These are phyloP conservation scores for Platerodrilus igneus DNA, from an alignment of 2,888 invertebrate species.

Conservation along the genomic window DNA sequence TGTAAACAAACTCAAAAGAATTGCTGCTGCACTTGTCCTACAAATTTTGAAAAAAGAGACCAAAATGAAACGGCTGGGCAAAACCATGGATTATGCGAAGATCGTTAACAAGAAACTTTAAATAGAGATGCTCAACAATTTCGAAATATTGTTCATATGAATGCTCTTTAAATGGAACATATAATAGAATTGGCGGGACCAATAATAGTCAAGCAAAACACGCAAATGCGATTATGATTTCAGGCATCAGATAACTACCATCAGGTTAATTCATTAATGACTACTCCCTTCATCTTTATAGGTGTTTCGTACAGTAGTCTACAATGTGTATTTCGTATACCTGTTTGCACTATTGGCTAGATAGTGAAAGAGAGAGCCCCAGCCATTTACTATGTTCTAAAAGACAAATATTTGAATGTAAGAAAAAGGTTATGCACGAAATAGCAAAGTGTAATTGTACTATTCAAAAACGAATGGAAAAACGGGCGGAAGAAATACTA, in stretches of 20 bases:
- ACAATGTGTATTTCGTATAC: conserved; percentile 19
- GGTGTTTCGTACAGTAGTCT: conserved; percentile 14
- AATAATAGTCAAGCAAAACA: conserved; percentile 10
- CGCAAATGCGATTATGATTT: conserved; percentile 12
- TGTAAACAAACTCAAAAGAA: no score
- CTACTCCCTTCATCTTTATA: conserved; percentile 1
- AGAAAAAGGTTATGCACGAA: conserved; percentile 5
- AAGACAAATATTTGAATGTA: conserved; percentile 17
- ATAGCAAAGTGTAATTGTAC: no score
- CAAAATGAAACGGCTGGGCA: not conserved
- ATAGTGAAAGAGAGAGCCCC: conserved; percentile 16
- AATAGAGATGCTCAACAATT: no score
- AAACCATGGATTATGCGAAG: conserved; percentile 1
- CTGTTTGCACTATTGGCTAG: conserved; percentile 15
- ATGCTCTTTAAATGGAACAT: conserved; percentile 3
- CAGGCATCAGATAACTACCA: conserved; percentile 5
- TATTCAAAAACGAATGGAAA: no score
- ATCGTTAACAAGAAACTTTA: no score
- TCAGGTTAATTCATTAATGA: no score
- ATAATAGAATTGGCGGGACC: conserved; percentile 8
- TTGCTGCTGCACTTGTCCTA: not conserved
- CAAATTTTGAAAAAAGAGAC: not conserved
- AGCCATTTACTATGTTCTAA: conserved; percentile 12
- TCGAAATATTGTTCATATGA: conserved; percentile 2
- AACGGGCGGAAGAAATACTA: no score